Base-by-base conservation (phyloP, 2,888 invertebrate species). In the Polietes domitor region DNA sequence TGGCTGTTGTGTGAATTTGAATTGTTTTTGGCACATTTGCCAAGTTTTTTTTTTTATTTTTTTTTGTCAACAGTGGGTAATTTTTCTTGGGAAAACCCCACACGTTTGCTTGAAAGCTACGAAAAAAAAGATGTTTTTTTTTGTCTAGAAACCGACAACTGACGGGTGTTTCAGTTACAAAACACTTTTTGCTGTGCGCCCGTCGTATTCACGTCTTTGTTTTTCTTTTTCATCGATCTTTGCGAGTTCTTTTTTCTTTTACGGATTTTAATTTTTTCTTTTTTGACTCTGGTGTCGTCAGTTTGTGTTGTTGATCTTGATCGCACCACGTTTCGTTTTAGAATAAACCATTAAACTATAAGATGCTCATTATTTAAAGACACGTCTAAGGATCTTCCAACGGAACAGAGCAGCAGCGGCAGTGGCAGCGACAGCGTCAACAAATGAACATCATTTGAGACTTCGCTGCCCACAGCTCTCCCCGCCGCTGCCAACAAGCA, bases 11-110 rank as follows among this genome's bases (percentile, higher is more conserved):
- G 3, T 28, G 71, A 21, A 47, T 82, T 68, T 50, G 50, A 37
- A 41, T 77, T 82, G 65, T 82, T 84, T 75, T 84, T 85, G 65
- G 76, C 55, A 73, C 68, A 19, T 47, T 73, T 81, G 79, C 78
- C 78, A 80, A 80, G 37, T 47, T 79, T 81, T 71, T 78, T 82
- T 82, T 83, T 80, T 74, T 78, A 43, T 75, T 71, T 24, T 73
- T 77, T 84, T 87, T 85, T 89, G 37, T 68, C n/a, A n/a, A n/a
- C n/a, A n/a, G n/a, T n/a, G n/a, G 88, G 89, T 88, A 86, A 86
- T 86, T 68, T 82, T 85, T 82, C 87, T 89, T 89, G 91, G 91
- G 91, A 91, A 91, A 91, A 91, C 91, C 91, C 91, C 90, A 87
- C 87, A 86, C 87, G 80, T 37, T 37, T 87, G 55, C n/a, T n/a